These are phyloP conservation scores for Maniola jurtina DNA, from an alignment of 1,140 invertebrate species.

Conservation along the genomic window DNA sequence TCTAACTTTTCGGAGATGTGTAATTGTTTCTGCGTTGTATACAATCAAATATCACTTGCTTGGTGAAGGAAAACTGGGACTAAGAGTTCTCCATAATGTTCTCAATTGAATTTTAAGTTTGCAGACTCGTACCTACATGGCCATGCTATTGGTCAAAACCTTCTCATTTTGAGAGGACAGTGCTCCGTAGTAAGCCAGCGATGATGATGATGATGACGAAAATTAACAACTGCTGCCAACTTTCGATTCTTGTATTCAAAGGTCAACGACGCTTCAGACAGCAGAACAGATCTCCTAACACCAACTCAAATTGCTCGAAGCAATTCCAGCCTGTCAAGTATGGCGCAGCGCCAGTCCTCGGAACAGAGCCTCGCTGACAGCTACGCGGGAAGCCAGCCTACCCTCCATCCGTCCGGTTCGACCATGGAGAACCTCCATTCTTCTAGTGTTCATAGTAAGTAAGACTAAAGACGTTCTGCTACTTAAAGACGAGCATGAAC, in stretches of 20 bases:
- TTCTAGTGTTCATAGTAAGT: slow-evolving; percentile 53
- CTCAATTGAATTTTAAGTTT: too few relatives aligned
- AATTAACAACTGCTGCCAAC: not conserved
- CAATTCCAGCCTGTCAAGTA: slow-evolving; percentile 43
- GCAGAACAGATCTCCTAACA: slow-evolving; percentile 40
- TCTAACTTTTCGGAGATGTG: too few relatives aligned
- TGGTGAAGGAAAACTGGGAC: too few relatives aligned
- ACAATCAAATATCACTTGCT: too few relatives aligned
- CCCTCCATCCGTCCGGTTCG: slow-evolving; percentile 32
- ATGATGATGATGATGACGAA: too few relatives aligned
- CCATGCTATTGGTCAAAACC: too few relatives aligned
- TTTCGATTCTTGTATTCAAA: not conserved
- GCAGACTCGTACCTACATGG: too few relatives aligned
- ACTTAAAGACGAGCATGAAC: too few relatives aligned
- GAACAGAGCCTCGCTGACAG: slow-evolving; percentile 40
- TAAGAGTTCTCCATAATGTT: too few relatives aligned
- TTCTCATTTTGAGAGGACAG: too few relatives aligned
- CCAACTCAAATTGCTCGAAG: slow-evolving; percentile 40
- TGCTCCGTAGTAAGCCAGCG: too few relatives aligned
- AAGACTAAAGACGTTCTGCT: not conserved
- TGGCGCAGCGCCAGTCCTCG: slow-evolving; percentile 32
- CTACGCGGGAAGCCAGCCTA: slow-evolving; percentile 43
- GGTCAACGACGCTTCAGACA: slow-evolving; percentile 25
- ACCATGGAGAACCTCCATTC: slow-evolving; percentile 40
- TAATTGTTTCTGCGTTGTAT: too few relatives aligned